These are phyloP conservation scores for Tichodroma muraria DNA, from an alignment of 2,113 vertebrate species.

Conservation along the genomic window DNA sequence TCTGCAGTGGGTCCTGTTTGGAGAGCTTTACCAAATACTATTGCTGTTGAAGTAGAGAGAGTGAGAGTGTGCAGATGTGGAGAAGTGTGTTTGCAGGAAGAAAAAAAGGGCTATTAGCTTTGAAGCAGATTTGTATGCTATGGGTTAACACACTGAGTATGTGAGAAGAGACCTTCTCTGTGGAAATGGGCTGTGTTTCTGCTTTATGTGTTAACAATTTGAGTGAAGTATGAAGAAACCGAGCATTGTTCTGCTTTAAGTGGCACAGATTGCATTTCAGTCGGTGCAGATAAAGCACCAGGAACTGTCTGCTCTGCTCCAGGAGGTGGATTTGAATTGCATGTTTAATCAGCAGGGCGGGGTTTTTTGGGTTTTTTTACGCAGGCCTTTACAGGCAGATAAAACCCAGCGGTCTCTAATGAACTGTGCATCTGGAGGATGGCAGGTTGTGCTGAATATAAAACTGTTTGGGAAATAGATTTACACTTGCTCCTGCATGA, in stretches of 20 bases:
- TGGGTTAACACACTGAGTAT: background rate
- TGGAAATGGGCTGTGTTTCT: slow-evolving; percentile 5
- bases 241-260: slow-evolving; percentile 34
- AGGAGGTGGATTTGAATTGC: slow-evolving; percentile 24
- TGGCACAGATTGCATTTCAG: slow-evolving; percentile 34
- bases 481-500: background rate
- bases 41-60: slow-evolving; percentile 10
- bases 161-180: background rate
- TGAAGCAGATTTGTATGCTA: slow-evolving; percentile 26
- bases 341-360: background rate
- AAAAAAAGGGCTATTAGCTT: background rate
- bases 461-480: slow-evolving; percentile 38
- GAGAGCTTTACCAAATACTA: slow-evolving; percentile 34
- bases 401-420: background rate
- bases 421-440: slow-evolving; percentile 17
- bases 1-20: background rate
- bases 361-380: background rate
- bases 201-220: slow-evolving; percentile 3
- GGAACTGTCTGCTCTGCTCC: background rate
- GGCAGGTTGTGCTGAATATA: slow-evolving; percentile 1
- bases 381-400: background rate
- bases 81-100: slow-evolving; percentile 17
- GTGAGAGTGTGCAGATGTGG: background rate
- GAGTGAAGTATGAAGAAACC: slow-evolving; percentile 25
- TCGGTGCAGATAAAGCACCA: slow-evolving; percentile 12